These are phyloP conservation scores for Eristalinus sepulchralis DNA, from an alignment of 2,888 invertebrate species.

Conservation along the genomic window DNA sequence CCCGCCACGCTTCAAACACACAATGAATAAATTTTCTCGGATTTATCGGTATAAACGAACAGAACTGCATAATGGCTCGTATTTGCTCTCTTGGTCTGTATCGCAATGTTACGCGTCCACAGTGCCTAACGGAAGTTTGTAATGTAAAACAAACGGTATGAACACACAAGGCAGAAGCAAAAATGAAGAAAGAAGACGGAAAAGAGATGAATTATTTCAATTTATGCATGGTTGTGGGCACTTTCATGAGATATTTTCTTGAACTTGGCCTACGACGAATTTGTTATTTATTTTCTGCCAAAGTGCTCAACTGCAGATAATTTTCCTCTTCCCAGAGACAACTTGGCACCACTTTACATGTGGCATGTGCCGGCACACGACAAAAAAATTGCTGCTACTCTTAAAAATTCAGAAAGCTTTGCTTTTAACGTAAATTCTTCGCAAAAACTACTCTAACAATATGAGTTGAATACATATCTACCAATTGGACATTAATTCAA, in stretches of 20 bases:
- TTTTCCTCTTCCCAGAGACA: no score
- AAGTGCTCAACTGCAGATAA: no score
- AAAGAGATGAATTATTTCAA: neutral
- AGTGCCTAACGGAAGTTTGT: slow-evolving; percentile 60
- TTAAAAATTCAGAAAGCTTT: neutral
- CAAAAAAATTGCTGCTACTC: neutral
- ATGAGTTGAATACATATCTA: neutral
- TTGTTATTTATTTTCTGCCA: neutral
- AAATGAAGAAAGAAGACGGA: neutral
- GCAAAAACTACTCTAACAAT: neutral
- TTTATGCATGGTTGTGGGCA: neutral
- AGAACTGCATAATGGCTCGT: slow-evolving; percentile 47
- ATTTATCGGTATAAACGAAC: slow-evolving; percentile 30
- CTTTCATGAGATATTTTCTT: slow-evolving; percentile 16
- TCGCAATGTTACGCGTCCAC: slow-evolving; percentile 35
- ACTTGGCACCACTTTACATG: no score
- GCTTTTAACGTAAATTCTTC: neutral
- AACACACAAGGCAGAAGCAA: neutral
- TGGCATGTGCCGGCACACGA: no score
- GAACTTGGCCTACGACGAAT: slow-evolving; percentile 42
- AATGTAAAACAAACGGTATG: slow-evolving; percentile 58
- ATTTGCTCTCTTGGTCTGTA: slow-evolving; percentile 13
- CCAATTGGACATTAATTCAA: neutral
- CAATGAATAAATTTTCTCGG: slow-evolving; percentile 59
- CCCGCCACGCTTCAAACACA: slow-evolving; percentile 16